Evolutionary conservation across 1,140 invertebrate species (phyloP).

Genomic region (Bombyx mandarina): DNA sequence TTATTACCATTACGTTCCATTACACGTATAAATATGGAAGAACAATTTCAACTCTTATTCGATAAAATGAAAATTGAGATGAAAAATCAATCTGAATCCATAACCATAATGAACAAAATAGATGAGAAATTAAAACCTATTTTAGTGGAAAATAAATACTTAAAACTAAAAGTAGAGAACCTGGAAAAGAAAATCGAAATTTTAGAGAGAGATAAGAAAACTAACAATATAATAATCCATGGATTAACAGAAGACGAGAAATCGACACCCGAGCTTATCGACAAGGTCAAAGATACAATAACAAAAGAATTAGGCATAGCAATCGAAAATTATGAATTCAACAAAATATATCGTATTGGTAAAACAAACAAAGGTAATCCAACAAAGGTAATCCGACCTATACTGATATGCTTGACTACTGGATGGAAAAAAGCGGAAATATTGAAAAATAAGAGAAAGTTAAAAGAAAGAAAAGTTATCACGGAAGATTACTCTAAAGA

Average conservation of each 20-base stretch:
- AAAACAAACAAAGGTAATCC: too few relatives aligned
- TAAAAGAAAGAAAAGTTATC: slow-evolving; percentile 12
- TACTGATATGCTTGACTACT: slow-evolving; percentile 3
- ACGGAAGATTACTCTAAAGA: slow-evolving; percentile 19
- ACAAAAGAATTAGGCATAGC: slow-evolving; percentile 3
- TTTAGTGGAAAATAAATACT: too few relatives aligned
- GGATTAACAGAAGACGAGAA: neutral
- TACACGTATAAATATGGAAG: too few relatives aligned
- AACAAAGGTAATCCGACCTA: slow-evolving; percentile 2
- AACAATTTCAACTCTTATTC: slow-evolving; percentile 13
- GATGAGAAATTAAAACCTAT: too few relatives aligned
- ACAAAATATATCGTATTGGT: slow-evolving; percentile 9
- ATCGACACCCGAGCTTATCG: neutral
- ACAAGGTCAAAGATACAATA: neutral
- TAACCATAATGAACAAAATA: too few relatives aligned
- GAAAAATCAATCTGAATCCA: too few relatives aligned
- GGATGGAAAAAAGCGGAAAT: slow-evolving; percentile 16
- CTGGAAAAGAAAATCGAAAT: too few relatives aligned
- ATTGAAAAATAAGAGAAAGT: slow-evolving; percentile 16
- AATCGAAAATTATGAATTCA: slow-evolving; percentile 4
- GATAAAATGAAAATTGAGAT: slow-evolving; percentile 2
- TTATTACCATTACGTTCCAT: too few relatives aligned
- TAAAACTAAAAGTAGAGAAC: too few relatives aligned
- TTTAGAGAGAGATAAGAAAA: too few relatives aligned
- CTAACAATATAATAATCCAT: too few relatives aligned